Base-by-base conservation (phyloP, 2,888 invertebrate species). In the Cecidostiba fungosa region DNA sequence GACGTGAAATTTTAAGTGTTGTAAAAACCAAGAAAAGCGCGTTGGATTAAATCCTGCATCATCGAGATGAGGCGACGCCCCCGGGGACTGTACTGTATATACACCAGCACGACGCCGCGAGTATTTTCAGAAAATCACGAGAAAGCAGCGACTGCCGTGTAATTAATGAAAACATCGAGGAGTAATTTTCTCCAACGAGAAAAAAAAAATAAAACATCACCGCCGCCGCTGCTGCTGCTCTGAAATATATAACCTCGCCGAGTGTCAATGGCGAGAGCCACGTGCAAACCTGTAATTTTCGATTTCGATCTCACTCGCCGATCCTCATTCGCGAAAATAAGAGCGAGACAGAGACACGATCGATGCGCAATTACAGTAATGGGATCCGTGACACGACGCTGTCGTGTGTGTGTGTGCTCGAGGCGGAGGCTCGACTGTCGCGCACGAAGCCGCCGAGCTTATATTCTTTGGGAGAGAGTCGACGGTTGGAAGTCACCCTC, bases 351-450 rank as follows among this genome's bases (percentile, higher is more conserved):
- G 36, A 70, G 36, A 32, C 19, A 43, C 43, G 84, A 84, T 86
- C 86, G 86, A 86, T 74, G 81, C 39, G 77, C 83, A 87, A 87
- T 87, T 87, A 87, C 81, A 62, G 77, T 87, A 87, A 87, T 87
- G 87, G 87, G 81, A 85, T 83, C 77, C 80, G 59, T 77, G 82
- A 84, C 73, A n/a, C 73, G 36, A 26, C 19, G 59, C 12, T 10
- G 59, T 3, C 43, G 69, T 70, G 26, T 29, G n/a, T 32, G 19
- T 26, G 10, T 19, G 32, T 14, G n/a, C 54, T 59, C 36, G 16
- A 39, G 23, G 39, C 23, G 6, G 26, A 36, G 19, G 19, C 54
- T 59, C 43, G 59, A 77, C 29, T 50, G 74, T 50, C 47, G n/a
- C 23, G 50, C 2, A 29, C 26, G 47, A 62, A 43, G 74, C 47